Evolutionary conservation across 92 coral and sea anemone genomes (phyloP), one percentile per base, ranked within the genome.

Genomic region (Pocillopora grandis): DNA sequence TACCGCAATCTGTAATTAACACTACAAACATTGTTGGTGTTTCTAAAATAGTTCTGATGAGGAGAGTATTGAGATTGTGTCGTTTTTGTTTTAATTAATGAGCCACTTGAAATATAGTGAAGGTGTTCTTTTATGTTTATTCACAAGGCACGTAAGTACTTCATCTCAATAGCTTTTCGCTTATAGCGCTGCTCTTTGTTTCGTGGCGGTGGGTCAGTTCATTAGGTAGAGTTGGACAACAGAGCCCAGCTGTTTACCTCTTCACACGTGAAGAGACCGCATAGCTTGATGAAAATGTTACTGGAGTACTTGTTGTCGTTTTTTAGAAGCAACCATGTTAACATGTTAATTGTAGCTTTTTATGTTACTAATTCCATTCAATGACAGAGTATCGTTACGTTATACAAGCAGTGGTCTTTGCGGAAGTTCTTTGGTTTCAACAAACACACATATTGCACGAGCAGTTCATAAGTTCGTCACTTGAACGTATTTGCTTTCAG

Each of bases 401-500:
- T 42, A 42, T 42, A 7, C 8, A 42, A 42, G 52, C 8, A 7
- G 52, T 42, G 52, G 66, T 19, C 58, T 36, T 73, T 3, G 79
- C 63, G 70, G 72, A 33, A 72, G 14, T 17, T 16, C 31, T 8
- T 52, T 31, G 74, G 59, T 77, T 70, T 81, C 85, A 81, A 81
- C 85, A 81, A 81, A 81, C 85, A 81, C 77, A 7, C 55, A 83
- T 83, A 75, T 83, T 83, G 86, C 56, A 21, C 48, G n/a, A 20
- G 72, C 36, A 23, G 48, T 7, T 63, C 72, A 76, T 33, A 42
- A 73, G 80, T 48, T 74, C 86, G 79, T 83, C 86, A 71, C 80
- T 81, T 83, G 33, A 64, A 61, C 70, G 80, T 83, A 79, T 86
- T 86, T 80, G 82, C 85, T 86, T 80, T 86, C 80, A 73, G 78